These are phyloP conservation scores for Eupelmus urozonus DNA, from an alignment of 2,888 invertebrate species.

Conservation along the genomic window DNA sequence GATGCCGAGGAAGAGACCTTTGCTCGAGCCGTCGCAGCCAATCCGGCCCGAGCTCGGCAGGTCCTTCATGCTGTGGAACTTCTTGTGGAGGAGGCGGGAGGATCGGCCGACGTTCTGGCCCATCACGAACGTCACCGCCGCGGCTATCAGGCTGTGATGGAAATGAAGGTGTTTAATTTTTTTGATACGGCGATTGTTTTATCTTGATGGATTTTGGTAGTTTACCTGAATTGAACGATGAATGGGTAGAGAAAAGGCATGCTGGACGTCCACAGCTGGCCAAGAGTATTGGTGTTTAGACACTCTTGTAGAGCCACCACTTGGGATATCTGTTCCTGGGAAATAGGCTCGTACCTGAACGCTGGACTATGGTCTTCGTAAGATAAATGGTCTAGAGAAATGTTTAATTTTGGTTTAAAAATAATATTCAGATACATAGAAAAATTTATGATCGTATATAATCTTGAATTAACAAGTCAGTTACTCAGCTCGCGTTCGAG, in stretches of 20 bases:
- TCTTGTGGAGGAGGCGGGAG: constrained; percentile 70
- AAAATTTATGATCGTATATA: too few species aligned
- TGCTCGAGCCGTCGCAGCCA: constrained; percentile 79
- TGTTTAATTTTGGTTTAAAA: too few species aligned
- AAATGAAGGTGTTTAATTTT: too few species aligned
- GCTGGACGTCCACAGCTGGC: constrained; percentile 79
- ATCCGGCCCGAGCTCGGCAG: constrained; percentile 69
- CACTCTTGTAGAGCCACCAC: constrained; percentile 79
- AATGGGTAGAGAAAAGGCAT: constrained; percentile 80
- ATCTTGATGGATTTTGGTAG: too few species aligned
- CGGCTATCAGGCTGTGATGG: constrained; percentile 78
- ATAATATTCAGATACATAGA: too few species aligned
- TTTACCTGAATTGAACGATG: constrained; percentile 79
- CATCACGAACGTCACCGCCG: constrained; percentile 80
- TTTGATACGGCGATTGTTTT: too few species aligned
- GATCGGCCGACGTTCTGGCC: constrained; percentile 78
- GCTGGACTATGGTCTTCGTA: constrained; percentile 17
- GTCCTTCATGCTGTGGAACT: constrained; percentile 73
- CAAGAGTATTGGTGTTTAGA: constrained; percentile 79
- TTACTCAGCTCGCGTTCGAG: too few species aligned
- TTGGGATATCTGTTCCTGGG: constrained; percentile 78
- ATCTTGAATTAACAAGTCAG: too few species aligned
- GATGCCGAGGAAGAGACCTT: constrained; percentile 79
- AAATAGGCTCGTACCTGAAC: constrained; percentile 75
- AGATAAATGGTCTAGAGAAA: too few species aligned